phyloP scores from a whole-genome alignment of 2,888 invertebrate genomes.

The Criorhina ranunculi region DNA sequence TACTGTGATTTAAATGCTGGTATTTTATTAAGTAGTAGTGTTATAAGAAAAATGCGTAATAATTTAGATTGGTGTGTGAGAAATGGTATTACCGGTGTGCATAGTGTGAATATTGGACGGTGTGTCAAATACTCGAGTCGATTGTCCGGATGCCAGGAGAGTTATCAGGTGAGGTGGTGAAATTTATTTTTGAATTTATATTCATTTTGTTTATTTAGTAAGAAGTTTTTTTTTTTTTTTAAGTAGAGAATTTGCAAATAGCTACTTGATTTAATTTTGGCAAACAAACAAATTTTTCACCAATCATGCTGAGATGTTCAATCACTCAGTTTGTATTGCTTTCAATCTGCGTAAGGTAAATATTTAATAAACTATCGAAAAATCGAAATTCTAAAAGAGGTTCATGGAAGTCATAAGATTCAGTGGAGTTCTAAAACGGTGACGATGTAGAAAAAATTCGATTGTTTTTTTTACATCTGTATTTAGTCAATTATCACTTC shows the following conservation, averaged over 20 bases:
- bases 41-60: conserved; percentile 90
- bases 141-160: conserved; percentile 83
- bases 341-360: conserved; percentile 1
- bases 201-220: conserved; percentile 83
- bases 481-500: too few relatives aligned
- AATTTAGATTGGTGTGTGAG: conserved; percentile 96
- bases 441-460: too few relatives aligned
- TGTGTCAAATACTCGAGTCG: conserved; percentile 87
- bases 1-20: conserved; percentile 90
- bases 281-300: background rate
- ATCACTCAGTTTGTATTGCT: background rate
- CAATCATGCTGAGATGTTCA: conserved; percentile 11
- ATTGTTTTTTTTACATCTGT: too few relatives aligned
- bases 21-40: conserved; percentile 94
- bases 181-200: conserved; percentile 79
- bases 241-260: background rate
- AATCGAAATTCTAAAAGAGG: background rate
- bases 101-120: conserved; percentile 94
- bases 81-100: conserved; percentile 92
- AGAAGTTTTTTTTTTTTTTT: conserved; percentile 21
- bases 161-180: conserved; percentile 84
- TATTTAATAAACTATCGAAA: conserved; percentile 13
- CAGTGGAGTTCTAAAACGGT: too few relatives aligned
- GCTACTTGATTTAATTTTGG: conserved; percentile 74
- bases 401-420: background rate